Percentiles rank a stretch among this genome's conserved stretches.
phyloP scores from a whole-genome alignment of 1,140 invertebrate genomes.

The Magallana gigas region DNA sequence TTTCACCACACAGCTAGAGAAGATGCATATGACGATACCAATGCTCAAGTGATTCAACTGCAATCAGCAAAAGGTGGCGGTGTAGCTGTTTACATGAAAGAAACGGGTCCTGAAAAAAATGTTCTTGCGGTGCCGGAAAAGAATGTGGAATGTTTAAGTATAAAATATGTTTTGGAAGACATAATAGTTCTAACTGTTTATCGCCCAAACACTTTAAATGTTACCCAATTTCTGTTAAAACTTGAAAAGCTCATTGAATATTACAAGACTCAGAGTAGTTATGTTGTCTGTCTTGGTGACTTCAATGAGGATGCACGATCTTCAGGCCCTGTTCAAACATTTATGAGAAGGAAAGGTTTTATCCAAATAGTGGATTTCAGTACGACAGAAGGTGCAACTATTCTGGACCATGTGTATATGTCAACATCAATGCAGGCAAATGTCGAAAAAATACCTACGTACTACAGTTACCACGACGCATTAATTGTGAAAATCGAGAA shows the following conservation, averaged over 20 bases:
- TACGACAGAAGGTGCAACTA: slow-evolving; percentile 38
- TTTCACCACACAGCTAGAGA: neutral
- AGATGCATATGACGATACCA: neutral
- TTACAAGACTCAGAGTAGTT: neutral
- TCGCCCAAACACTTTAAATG: neutral
- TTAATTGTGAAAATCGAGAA: neutral
- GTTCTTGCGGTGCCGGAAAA: neutral
- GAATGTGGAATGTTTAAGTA: neutral
- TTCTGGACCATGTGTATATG: slow-evolving; percentile 45
- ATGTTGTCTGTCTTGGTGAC: slow-evolving; percentile 30
- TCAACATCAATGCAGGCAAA: neutral
- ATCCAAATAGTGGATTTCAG: neutral
- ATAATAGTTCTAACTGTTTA: neutral
- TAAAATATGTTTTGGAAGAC: slow-evolving; percentile 11
- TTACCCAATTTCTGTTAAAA: neutral
- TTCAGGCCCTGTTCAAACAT: neutral
- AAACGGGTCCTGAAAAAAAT: neutral
- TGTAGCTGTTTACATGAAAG: neutral
- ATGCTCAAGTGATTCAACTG: neutral
- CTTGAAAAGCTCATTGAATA: neutral
- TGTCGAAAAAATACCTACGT: slow-evolving; percentile 40
- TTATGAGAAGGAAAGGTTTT: slow-evolving; percentile 36
- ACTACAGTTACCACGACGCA: slow-evolving; percentile 52
- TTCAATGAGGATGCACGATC: slow-evolving; percentile 46
- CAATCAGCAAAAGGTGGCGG: neutral